These are phyloP conservation scores for Diorhabda sublineata DNA, from an alignment of 1,140 invertebrate species.

Conservation along the genomic window DNA sequence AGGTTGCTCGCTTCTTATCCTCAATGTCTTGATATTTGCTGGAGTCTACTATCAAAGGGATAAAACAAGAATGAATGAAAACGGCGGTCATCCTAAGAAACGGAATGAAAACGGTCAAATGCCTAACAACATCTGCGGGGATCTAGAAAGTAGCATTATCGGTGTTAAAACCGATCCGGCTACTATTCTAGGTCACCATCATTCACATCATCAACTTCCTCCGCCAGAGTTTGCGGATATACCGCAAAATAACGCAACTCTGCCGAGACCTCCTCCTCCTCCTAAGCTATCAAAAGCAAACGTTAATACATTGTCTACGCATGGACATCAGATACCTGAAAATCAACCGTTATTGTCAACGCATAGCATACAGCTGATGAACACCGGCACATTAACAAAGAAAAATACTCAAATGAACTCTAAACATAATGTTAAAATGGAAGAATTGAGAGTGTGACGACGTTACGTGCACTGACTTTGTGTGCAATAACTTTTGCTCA, in stretches of 20 bases:
- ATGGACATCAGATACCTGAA: slow-evolving; percentile 56
- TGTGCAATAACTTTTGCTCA: slow-evolving; percentile 36
- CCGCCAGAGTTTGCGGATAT: slow-evolving; percentile 74
- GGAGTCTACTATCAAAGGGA: slow-evolving; percentile 92
- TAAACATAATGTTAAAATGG: slow-evolving; percentile 64
- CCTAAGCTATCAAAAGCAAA: slow-evolving; percentile 64
- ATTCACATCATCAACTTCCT: slow-evolving; percentile 70
- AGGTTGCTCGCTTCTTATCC: slow-evolving; percentile 81
- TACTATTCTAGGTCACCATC: slow-evolving; percentile 62
- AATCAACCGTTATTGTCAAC: slow-evolving; percentile 58
- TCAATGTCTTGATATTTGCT: slow-evolving; percentile 90
- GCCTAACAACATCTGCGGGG: slow-evolving; percentile 78
- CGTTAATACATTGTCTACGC: slow-evolving; percentile 54
- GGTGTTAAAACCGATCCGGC: slow-evolving; percentile 61
- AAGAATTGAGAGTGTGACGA: slow-evolving; percentile 76
- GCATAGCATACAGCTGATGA: slow-evolving; percentile 64
- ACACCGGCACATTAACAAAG: slow-evolving; percentile 62
- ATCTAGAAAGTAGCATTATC: slow-evolving; percentile 45
- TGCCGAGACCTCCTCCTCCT: slow-evolving; percentile 69
- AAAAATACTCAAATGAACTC: slow-evolving; percentile 61
- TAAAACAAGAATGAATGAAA: slow-evolving; percentile 67
- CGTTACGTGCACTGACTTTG: slow-evolving; percentile 28
- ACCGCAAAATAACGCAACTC: slow-evolving; percentile 62
- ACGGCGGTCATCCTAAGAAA: slow-evolving; percentile 60
- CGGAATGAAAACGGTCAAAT: slow-evolving; percentile 78